Evolutionary conservation across 2,888 invertebrate species (phyloP).

Genomic region (Cheilosia pagana): DNA sequence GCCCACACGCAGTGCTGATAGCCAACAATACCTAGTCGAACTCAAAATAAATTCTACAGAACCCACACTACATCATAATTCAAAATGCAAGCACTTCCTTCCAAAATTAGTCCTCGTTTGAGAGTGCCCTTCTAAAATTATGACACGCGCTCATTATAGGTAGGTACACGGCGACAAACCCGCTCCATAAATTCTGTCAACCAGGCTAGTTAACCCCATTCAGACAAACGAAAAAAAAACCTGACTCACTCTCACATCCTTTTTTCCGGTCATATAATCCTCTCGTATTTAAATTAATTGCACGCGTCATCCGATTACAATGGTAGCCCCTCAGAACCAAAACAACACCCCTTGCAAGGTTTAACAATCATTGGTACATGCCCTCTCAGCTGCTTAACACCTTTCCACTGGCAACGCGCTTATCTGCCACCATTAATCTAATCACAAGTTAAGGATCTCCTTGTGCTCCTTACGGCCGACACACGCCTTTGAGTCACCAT

Average conservation of each 20-base stretch:
- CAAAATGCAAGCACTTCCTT: neutral
- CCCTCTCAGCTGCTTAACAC: conserved; percentile 67
- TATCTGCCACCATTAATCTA: conserved; percentile 68
- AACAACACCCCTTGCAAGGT: conserved; percentile 49
- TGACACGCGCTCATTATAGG: conserved; percentile 8
- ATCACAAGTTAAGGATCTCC: conserved; percentile 61
- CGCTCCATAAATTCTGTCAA: conserved; percentile 15
- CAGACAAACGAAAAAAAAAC: conserved; percentile 12
- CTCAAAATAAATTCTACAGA: too few species aligned
- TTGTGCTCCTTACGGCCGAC: conserved; percentile 30
- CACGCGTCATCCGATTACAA: conserved; percentile 77
- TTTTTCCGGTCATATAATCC: conserved; percentile 75
- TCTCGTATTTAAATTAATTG: conserved; percentile 79
- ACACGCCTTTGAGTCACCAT: conserved; percentile 67
- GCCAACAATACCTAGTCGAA: too few species aligned
- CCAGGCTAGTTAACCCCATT: conserved; percentile 17
- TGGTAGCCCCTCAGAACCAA: conserved; percentile 52
- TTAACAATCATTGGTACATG: conserved; percentile 59
- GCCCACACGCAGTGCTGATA: too few species aligned
- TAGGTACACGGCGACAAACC: neutral
- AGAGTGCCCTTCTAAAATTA: neutral
- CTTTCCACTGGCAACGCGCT: conserved; percentile 39
- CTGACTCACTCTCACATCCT: conserved; percentile 64
- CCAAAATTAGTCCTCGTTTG: conserved; percentile 6
- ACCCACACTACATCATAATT: too few species aligned